Base-by-base conservation (phyloP, 1,140 invertebrate genomes). In the Rhynchophorus ferrugineus region DNA sequence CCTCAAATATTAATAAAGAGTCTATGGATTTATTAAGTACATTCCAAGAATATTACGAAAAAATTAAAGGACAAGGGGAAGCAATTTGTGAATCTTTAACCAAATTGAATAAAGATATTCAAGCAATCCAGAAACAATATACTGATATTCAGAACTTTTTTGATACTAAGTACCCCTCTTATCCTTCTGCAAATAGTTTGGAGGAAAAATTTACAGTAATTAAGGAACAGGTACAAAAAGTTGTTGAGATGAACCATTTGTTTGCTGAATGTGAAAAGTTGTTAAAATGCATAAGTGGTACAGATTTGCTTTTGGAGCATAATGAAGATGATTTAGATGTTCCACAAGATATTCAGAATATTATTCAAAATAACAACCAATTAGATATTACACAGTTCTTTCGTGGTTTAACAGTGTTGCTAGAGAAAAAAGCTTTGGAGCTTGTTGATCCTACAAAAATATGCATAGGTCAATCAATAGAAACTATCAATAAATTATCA, bases 241-340 rank as follows among this genome's bases (percentile, higher is more conserved):
- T 61, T 22, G 14, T 44, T 16, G 17, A 45, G 33, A 35, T 56
- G 20, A 16, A 48, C 13, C 21, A 54, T 14, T 2, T 44, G 37
- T 54, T 61, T 41, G 17, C 11, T 11, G 24, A 54, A 24, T 37
- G 29, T 29, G 41, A 57, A 42, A 37, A 29, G 7, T 29, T 56
- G 17, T 39, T 41, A n/a, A 39, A 34, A 22, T 50, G 49, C 45
- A 18, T 61, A 9, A 24, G 14, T 29, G 45, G 44, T 38, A 43
- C 42, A 22, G 36, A 51, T 21, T 29, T 50, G 17, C 29, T 41
- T 1, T 34, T 61, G 13, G 38, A 47, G n/a, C 34, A 58, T 53
- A 42, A 46, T 20, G 20, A 47, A 33, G 39, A 57, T 13, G 3
- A 34, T 2, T 22, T 45, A 14, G 44, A 20, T n/a, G 14, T 24